Conservation (phyloP, 2,113 vertebrate species). For the Amazona vittata region DNA sequence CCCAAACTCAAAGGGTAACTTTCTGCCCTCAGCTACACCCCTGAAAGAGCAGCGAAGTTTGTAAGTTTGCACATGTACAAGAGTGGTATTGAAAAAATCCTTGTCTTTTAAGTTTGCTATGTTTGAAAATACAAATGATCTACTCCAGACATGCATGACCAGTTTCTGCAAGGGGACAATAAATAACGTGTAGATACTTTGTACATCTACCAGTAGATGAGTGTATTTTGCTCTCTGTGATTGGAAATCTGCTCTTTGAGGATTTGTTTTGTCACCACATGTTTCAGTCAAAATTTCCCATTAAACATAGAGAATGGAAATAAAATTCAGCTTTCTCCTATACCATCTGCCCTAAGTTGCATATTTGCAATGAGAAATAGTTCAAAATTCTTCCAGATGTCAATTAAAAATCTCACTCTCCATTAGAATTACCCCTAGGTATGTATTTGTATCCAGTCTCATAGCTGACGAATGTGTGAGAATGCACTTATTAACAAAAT, state of each 20-base stretch:
- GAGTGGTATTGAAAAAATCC: not conserved
- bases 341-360: not conserved
- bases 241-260: not conserved
- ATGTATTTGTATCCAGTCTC: not conserved
- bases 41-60: not conserved
- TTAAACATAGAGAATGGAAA: not conserved
- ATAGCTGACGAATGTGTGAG: not conserved
- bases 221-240: not conserved
- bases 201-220: not conserved
- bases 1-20: slow-evolving; percentile 15
- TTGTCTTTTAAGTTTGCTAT: not conserved
- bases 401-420: not conserved
- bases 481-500: not conserved
- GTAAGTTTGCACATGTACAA: not conserved
- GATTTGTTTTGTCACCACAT: not conserved
- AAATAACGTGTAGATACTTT: not conserved
- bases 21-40: slow-evolving; percentile 46
- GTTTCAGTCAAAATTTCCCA: not conserved
- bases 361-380: not conserved
- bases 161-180: not conserved
- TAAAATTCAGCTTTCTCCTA: not conserved
- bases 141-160: not conserved
- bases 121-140: not conserved
- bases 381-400: slow-evolving; percentile 11
- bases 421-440: not conserved